Conservation (phyloP, 2,113 vertebrate species). For the Syrrhaptes paradoxus region DNA sequence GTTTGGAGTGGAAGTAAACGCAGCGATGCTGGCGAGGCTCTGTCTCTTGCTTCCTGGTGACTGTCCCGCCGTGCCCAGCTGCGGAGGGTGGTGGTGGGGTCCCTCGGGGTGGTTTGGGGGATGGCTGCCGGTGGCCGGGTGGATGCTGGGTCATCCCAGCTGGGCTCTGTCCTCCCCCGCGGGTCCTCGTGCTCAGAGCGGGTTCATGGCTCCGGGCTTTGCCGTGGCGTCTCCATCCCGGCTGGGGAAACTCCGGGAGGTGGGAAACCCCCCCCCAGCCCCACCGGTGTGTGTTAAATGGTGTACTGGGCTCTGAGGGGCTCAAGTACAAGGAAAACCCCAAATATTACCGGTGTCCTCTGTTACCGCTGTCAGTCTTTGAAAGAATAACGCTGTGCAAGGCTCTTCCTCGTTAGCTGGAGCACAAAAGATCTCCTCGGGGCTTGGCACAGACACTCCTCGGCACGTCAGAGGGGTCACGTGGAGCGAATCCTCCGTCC, state of each 20-base stretch:
- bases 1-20: not conserved
- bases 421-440: too few relatives aligned
- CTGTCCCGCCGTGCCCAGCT: fast-evolving
- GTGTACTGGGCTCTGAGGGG: not conserved
- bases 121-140: not conserved
- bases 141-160: not conserved
- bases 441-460: too few relatives aligned
- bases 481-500: too few relatives aligned
- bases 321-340: not conserved
- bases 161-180: not conserved
- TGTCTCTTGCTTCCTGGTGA: not conserved
- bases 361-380: too few relatives aligned
- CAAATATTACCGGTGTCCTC: too few relatives aligned
- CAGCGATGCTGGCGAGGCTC: not conserved
- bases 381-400: too few relatives aligned
- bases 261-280: not conserved
- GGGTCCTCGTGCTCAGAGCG: not conserved
- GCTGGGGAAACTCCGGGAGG: fast-evolving
- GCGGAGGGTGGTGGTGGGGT: fast-evolving
- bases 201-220: not conserved
- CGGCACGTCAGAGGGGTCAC: too few relatives aligned
- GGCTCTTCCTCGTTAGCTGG: too few relatives aligned
- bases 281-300: not conserved
- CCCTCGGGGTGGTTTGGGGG: fast-evolving
- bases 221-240: fast-evolving